Evolutionary conservation across 2,113 vertebrate species (phyloP).

Genomic region (Takifugu bimaculatus): DNA sequence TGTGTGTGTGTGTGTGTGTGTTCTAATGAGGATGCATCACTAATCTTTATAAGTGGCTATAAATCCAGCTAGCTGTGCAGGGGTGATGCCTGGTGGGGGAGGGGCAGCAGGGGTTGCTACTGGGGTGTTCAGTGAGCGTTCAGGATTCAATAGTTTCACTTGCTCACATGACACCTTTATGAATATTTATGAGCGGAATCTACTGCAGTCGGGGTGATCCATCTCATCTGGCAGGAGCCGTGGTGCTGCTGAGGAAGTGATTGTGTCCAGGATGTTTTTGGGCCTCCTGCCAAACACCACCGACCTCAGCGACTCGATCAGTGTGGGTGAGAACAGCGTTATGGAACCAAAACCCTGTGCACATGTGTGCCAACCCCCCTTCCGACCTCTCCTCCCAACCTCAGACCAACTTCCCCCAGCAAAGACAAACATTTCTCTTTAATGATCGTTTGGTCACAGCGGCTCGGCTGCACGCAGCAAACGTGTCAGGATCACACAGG

Average conservation of each 20-base stretch:
- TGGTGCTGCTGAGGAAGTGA: constrained; percentile 14
- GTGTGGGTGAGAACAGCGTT: too few species aligned
- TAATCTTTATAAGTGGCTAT: constrained; percentile 64
- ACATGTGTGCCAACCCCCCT: too few species aligned
- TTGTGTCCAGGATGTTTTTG: neutral
- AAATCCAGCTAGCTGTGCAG: constrained; percentile 46
- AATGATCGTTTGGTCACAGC: too few species aligned
- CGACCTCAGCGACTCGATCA: neutral
- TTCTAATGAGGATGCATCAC: constrained; percentile 33
- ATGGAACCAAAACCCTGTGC: too few species aligned
- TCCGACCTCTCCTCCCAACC: too few species aligned
- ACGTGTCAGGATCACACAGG: too few species aligned
- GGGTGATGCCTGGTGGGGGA: constrained; percentile 4
- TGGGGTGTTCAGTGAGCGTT: neutral
- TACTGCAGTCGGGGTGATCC: constrained; percentile 48
- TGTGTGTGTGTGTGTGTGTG: constrained; percentile 10
- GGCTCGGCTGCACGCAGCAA: too few species aligned
- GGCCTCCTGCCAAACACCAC: constrained; percentile 13
- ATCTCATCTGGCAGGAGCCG: constrained; percentile 33
- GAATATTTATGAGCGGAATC: constrained; percentile 61
- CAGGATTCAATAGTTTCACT: constrained; percentile 29
- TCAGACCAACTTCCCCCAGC: too few species aligned
- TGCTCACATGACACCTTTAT: constrained; percentile 22
- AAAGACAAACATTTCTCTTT: too few species aligned
- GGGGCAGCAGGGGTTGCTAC: neutral